These are phyloP conservation scores for Monopterus albus DNA, from an alignment of 2,113 vertebrate genomes.

Conservation along the genomic window DNA sequence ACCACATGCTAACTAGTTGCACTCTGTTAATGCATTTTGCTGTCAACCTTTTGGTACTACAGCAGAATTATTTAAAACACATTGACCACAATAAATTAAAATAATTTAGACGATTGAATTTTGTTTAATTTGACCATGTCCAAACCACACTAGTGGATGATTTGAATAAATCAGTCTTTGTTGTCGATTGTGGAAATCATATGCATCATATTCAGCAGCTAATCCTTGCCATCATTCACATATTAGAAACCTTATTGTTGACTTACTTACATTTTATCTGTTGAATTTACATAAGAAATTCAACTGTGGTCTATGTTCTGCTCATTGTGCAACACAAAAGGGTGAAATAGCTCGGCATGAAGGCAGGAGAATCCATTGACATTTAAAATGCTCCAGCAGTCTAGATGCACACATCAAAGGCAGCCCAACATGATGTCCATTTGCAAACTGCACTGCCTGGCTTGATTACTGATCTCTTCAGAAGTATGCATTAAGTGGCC, in stretches of 20 bases:
- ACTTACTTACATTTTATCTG: constrained; percentile 23
- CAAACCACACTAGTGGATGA: neutral
- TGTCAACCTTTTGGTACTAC: neutral
- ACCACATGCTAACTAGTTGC: constrained; percentile 11
- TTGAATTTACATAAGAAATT: constrained; percentile 18
- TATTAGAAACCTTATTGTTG: neutral
- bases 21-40: neutral
- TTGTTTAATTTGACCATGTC: constrained; percentile 16
- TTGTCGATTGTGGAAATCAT: constrained; percentile 2
- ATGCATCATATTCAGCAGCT: constrained; percentile 1
- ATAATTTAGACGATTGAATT: constrained; percentile 18
- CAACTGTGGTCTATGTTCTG: neutral
- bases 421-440: constrained; percentile 51
- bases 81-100: constrained; percentile 9
- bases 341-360: constrained; percentile 39
- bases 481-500: constrained; percentile 51
- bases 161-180: constrained; percentile 28
- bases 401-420: constrained; percentile 61
- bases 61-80: neutral
- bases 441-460: constrained; percentile 39
- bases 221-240: constrained; percentile 17
- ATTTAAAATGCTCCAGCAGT: constrained; percentile 63
- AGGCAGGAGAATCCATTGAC: constrained; percentile 48
- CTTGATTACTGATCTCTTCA: constrained; percentile 60
- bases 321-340: neutral